A percentile compares a stretch with the other conserved stretches of the same genome.
Evolutionary conservation across 2,113 vertebrate species (phyloP).

Genomic region (Mormoops blainvillei): DNA sequence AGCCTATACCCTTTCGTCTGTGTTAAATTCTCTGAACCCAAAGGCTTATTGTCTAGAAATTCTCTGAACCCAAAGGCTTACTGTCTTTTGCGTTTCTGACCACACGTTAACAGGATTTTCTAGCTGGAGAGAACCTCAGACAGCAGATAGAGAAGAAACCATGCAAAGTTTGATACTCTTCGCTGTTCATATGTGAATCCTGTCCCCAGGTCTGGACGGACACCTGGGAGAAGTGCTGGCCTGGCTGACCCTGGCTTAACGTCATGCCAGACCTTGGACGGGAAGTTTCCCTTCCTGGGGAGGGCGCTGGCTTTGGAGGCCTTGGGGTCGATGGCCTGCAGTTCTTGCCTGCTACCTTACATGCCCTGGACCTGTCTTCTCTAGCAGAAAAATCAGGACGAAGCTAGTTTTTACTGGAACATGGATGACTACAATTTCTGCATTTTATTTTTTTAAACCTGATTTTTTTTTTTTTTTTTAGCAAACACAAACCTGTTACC

Average conservation of each 20-base stretch:
- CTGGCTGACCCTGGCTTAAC: neutral
- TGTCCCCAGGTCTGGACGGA: fast-evolving
- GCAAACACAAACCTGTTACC: neutral
- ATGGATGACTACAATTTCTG: neutral
- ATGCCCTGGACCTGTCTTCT: neutral
- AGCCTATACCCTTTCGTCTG: neutral
- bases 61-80: neutral
- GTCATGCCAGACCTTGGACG: fast-evolving
- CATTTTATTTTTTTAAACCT: neutral
- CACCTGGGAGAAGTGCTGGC: neutral
- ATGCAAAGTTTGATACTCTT: neutral
- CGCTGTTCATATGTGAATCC: neutral
- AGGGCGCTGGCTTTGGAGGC: neutral
- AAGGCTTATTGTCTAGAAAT: neutral
- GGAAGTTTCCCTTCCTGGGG: fast-evolving
- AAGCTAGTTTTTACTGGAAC: neutral
- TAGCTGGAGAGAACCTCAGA: neutral
- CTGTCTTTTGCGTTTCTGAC: neutral
- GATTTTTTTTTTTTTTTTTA: slow-evolving; percentile 3
- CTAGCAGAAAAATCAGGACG: neutral
- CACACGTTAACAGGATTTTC: neutral
- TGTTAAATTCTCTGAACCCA: neutral
- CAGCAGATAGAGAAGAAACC: neutral
- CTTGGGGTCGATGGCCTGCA: neutral
- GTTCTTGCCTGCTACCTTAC: neutral